phyloP scores from a whole-genome alignment of 92 coral and sea anemone genomes.

The Umimayanthus chanpuru region DNA sequence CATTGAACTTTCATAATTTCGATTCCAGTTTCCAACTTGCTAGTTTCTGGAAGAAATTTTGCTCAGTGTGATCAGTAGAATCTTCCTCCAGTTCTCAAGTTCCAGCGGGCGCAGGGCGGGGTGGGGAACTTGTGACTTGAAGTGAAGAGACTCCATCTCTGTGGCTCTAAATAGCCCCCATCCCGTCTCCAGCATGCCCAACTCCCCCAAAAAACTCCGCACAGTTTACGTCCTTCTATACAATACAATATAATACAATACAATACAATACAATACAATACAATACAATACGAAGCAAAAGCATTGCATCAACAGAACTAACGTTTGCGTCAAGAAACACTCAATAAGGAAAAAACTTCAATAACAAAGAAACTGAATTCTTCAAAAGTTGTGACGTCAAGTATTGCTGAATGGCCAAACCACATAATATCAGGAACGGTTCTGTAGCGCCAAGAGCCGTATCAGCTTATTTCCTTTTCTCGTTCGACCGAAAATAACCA shows the following conservation, averaged over 20 bases:
- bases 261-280: neutral
- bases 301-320: neutral
- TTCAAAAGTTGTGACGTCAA: constrained; percentile 4
- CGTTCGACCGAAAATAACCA: neutral
- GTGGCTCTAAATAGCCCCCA: too few relatives aligned
- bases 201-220: too few relatives aligned
- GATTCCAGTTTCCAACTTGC: neutral
- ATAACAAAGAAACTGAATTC: constrained; percentile 7
- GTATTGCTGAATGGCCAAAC: neutral
- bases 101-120: too few relatives aligned
- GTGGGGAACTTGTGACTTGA: too few relatives aligned
- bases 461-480: neutral
- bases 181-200: too few relatives aligned
- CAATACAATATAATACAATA: too few relatives aligned
- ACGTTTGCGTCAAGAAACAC: neutral
- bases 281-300: neutral
- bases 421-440: neutral
- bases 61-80: too few relatives aligned
- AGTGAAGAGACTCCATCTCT: too few relatives aligned
- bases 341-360: neutral
- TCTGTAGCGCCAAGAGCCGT: neutral
- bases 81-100: too few relatives aligned
- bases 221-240: neutral
- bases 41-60: neutral
- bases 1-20: neutral